Conservation (phyloP, 2,888 invertebrate genomes). For the Caenorhabditis sp. region DNA sequence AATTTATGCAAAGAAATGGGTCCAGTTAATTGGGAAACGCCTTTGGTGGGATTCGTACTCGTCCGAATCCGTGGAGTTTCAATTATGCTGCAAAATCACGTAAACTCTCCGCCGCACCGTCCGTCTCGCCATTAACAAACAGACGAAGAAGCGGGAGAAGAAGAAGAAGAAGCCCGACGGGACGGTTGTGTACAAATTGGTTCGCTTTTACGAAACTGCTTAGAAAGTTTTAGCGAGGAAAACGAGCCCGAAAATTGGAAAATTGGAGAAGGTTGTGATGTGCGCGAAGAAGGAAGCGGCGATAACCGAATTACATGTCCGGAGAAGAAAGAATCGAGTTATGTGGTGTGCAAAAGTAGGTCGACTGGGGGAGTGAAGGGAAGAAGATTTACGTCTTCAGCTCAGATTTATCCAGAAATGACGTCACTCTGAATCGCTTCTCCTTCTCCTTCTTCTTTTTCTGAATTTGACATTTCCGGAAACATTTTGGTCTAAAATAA, state of each 20-base stretch:
- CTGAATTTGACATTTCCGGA: constrained; percentile 14
- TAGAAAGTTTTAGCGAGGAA: too few relatives aligned
- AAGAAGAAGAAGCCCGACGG: too few relatives aligned
- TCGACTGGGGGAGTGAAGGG: neutral
- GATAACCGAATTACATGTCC: constrained; percentile 24
- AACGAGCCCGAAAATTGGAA: neutral
- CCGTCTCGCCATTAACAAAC: too few relatives aligned
- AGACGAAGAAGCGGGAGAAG: too few relatives aligned
- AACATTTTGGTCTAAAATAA: neutral
- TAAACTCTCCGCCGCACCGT: too few relatives aligned
- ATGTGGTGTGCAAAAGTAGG: constrained; percentile 20
- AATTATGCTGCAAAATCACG: too few relatives aligned
- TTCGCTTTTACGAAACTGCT: too few relatives aligned
- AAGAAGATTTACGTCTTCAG: constrained; percentile 19
- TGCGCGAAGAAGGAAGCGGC: constrained; percentile 5
- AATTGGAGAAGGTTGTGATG: neutral
- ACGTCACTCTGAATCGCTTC: constrained; percentile 11
- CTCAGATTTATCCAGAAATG: constrained; percentile 20
- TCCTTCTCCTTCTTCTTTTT: neutral
- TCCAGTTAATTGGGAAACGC: too few relatives aligned
- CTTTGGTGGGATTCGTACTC: too few relatives aligned
- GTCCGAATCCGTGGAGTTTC: too few relatives aligned
- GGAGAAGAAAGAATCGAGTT: constrained; percentile 20
- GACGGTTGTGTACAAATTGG: neutral
- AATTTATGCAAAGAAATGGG: neutral